Evolutionary conservation across 2,113 vertebrate species (phyloP).

Genomic region (Pelvicachromis taeniatus): DNA sequence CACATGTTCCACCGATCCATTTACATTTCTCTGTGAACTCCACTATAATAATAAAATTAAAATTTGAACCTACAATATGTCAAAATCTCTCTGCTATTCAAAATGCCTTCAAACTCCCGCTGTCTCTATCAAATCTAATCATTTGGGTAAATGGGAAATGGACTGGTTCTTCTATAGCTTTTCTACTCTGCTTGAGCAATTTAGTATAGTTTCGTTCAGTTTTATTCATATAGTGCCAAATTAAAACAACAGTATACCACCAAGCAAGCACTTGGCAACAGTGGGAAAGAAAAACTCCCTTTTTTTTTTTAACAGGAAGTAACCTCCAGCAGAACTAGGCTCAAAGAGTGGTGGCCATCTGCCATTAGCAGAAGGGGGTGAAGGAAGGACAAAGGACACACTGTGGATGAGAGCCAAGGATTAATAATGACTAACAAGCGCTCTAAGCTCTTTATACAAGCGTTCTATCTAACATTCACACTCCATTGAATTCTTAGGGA

Average conservation of each 20-base stretch:
- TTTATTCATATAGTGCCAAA: background rate
- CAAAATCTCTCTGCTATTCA: background rate
- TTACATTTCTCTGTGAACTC: background rate
- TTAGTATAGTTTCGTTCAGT: background rate
- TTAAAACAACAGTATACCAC: background rate
- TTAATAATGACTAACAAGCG: background rate
- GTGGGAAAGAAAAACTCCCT: background rate
- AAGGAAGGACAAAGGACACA: background rate
- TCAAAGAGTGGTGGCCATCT: background rate
- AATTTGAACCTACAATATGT: background rate
- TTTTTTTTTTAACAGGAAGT: background rate
- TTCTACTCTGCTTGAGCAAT: background rate
- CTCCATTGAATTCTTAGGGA: background rate
- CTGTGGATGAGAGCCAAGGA: background rate
- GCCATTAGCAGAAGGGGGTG: background rate
- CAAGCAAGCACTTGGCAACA: background rate
- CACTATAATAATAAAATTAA: background rate
- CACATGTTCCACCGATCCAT: background rate
- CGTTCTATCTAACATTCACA: background rate
- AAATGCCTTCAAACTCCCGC: background rate
- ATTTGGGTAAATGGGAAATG: background rate
- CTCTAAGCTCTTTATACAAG: background rate
- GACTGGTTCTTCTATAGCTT: background rate
- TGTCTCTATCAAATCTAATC: fast-evolving
- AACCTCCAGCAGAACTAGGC: background rate